A percentile compares a stretch with the other conserved stretches of the same genome.
These are phyloP conservation scores for Sarcophaga rosellei DNA, from an alignment of 2,888 invertebrate species.

Conservation along the genomic window DNA sequence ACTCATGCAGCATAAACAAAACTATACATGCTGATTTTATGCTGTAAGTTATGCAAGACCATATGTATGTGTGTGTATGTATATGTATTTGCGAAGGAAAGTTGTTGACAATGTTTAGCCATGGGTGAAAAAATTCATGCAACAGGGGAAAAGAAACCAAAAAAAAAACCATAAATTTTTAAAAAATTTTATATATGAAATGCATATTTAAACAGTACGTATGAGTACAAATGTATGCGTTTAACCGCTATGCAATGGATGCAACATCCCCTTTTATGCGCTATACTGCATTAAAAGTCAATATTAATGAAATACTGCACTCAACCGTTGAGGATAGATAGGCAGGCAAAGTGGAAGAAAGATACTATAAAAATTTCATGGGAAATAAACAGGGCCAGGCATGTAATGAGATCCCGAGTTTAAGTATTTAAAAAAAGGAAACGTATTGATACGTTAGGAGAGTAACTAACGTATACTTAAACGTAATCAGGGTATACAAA, in stretches of 20 bases:
- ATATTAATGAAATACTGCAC: not conserved
- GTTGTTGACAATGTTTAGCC: constrained; percentile 46
- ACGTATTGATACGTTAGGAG: not conserved
- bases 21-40: constrained; percentile 37
- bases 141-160: not conserved
- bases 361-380: not conserved
- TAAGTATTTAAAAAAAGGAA: not conserved
- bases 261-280: not conserved
- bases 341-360: not conserved
- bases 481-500: not conserved
- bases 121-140: constrained; percentile 7
- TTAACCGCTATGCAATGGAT: not conserved
- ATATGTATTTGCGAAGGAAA: not conserved
- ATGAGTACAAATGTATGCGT: not conserved
- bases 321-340: not conserved
- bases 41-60: not conserved
- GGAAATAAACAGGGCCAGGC: not conserved
- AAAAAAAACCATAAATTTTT: not conserved
- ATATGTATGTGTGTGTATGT: not conserved
- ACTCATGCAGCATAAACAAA: not conserved
- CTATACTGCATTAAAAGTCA: not conserved
- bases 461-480: too few species aligned
- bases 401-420: not conserved
- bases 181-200: not conserved
- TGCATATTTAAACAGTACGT: not conserved